Conservation (phyloP, 2,888 invertebrate species). For the Acanthosepion lycidas region DNA sequence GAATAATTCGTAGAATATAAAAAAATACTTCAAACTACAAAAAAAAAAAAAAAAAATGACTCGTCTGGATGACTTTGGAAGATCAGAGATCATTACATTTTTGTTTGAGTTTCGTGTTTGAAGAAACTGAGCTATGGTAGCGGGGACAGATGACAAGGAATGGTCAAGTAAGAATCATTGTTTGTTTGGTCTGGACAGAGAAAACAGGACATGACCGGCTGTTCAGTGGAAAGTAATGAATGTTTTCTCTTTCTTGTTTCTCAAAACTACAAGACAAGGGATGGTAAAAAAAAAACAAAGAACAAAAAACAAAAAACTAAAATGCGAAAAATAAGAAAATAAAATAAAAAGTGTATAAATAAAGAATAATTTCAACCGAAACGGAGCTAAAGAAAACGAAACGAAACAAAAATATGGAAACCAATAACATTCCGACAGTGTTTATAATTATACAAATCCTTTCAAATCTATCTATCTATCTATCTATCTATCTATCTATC, state of each 20-base stretch:
- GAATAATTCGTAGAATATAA: too few relatives aligned
- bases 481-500: background rate
- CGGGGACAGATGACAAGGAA: background rate
- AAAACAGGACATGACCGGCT: background rate
- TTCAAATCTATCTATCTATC: too few relatives aligned
- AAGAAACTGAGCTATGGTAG: background rate
- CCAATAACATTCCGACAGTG: background rate
- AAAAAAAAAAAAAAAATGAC: too few relatives aligned
- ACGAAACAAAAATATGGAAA: too few relatives aligned
- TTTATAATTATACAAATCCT: too few relatives aligned
- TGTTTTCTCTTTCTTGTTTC: background rate
- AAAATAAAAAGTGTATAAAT: background rate
- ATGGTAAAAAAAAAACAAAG: too few relatives aligned
- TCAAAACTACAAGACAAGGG: background rate
- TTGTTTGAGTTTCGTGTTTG: background rate
- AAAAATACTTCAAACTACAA: too few relatives aligned
- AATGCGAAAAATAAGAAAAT: background rate
- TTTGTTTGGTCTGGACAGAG: background rate
- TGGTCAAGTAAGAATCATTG: background rate
- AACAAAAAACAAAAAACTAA: background rate
- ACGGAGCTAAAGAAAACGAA: background rate
- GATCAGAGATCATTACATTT: too few relatives aligned
- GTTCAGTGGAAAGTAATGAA: background rate
- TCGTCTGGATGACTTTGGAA: too few relatives aligned
- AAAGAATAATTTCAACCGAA: background rate